These are phyloP conservation scores for Elgaria multicarinata DNA, from an alignment of 2,113 vertebrate genomes.

Conservation along the genomic window DNA sequence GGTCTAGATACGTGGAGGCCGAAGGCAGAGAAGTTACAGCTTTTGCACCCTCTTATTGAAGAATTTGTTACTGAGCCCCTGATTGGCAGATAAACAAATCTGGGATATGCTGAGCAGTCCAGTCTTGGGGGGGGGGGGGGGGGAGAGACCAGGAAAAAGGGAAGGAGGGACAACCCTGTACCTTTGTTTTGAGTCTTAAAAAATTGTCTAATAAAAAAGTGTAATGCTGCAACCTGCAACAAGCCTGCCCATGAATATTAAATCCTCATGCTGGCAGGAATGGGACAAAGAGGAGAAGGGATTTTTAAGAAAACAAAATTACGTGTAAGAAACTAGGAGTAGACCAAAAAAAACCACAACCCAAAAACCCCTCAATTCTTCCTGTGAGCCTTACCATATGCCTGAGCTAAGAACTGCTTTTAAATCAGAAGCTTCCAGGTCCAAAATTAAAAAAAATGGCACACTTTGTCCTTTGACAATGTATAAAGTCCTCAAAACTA, in stretches of 20 bases:
- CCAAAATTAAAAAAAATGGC: background rate
- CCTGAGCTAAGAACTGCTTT: conserved; percentile 52
- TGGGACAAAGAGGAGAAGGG: background rate
- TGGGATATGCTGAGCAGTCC: conserved; percentile 48
- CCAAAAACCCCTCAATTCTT: background rate
- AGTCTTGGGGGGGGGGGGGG: background rate
- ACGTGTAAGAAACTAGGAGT: background rate
- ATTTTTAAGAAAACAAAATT: background rate
- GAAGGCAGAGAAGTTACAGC: conserved; percentile 40
- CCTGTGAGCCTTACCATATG: background rate
- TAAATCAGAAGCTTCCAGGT: conserved; percentile 35
- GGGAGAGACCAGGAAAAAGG: background rate
- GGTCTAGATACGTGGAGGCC: background rate
- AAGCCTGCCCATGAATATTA: conserved; percentile 24
- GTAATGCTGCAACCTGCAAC: conserved; percentile 38
- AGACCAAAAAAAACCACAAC: background rate
- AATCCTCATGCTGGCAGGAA: conserved; percentile 49
- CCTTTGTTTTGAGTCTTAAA: conserved; percentile 22
- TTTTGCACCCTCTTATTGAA: conserved; percentile 60
- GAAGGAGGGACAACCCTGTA: background rate
- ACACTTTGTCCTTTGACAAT: conserved; percentile 26
- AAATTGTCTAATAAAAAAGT: conserved; percentile 8
- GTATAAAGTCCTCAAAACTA: conserved; percentile 34
- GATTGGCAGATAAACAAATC: conserved; percentile 50
- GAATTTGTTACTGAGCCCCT: conserved; percentile 60